A percentile compares a stretch with the other conserved stretches of the same genome.
phyloP scores from a whole-genome alignment of 2,113 vertebrate species.

The Promerops cafer region DNA sequence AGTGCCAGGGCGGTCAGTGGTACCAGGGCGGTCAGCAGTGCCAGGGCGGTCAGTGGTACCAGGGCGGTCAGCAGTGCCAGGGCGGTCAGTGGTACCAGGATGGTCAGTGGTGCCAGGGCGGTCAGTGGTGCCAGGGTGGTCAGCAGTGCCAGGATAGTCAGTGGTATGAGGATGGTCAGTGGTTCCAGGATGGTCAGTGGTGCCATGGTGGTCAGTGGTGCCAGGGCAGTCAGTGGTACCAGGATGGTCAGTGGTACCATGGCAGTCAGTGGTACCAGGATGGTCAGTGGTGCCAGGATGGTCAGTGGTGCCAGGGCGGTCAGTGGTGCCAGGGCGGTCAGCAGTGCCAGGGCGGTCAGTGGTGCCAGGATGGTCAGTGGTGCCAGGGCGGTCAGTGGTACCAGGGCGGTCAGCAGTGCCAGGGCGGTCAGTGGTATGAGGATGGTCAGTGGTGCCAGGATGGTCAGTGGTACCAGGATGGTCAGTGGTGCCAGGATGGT shows the following conservation, averaged over 20 bases:
- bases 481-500: fast-evolving
- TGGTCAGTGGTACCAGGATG: too few relatives aligned
- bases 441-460: fast-evolving
- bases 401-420: fast-evolving
- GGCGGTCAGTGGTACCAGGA: too few relatives aligned
- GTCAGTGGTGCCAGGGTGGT: too few relatives aligned
- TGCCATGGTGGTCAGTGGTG: fast-evolving
- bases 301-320: not conserved
- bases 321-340: too few relatives aligned
- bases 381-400: not conserved
- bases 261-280: fast-evolving
- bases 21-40: too few relatives aligned
- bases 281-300: fast-evolving
- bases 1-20: not conserved
- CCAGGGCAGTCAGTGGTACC: fast-evolving
- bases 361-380: fast-evolving
- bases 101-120: fast-evolving
- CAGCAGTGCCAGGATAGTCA: not conserved
- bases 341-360: fast-evolving
- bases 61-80: too few relatives aligned
- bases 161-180: not conserved
- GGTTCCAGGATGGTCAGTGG: not conserved
- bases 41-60: too few relatives aligned
- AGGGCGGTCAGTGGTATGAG: fast-evolving
- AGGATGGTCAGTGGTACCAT: fast-evolving